A percentile compares a stretch with the other conserved stretches of the same genome.
These are phyloP conservation scores for Cerceris rybyensis DNA, from an alignment of 2,888 invertebrate genomes.

Conservation along the genomic window DNA sequence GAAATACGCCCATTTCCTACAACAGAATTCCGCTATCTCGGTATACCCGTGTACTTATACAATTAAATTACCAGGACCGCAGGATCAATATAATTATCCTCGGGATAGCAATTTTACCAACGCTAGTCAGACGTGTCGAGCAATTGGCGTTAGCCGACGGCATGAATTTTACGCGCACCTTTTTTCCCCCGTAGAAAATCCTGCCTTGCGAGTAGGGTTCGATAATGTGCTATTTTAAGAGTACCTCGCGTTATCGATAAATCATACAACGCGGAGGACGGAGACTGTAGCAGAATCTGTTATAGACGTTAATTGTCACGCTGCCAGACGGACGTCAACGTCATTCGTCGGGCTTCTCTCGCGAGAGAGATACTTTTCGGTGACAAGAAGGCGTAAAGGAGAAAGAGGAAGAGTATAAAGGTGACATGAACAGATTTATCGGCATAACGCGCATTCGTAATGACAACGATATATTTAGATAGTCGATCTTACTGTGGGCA, in stretches of 20 bases:
- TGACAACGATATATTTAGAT: conserved; percentile 54
- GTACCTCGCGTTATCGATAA: background rate
- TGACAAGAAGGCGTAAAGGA: conserved; percentile 34
- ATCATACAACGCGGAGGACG: conserved; percentile 22
- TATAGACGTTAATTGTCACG: conserved; percentile 57
- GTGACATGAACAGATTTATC: conserved; percentile 56
- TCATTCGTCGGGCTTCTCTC: conserved; percentile 35
- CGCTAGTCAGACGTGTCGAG: background rate
- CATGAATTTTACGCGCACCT: background rate
- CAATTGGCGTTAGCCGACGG: background rate
- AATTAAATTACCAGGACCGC: conserved; percentile 19
- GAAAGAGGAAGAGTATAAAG: conserved; percentile 44
- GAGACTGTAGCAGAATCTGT: conserved; percentile 19
- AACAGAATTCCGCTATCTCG: background rate
- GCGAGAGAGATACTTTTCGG: conserved; percentile 11
- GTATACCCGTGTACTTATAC: conserved; percentile 13
- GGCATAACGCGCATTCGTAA: conserved; percentile 30
- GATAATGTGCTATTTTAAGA: background rate
- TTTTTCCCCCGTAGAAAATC: background rate
- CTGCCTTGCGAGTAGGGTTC: background rate
- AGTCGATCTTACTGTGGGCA: conserved; percentile 42
- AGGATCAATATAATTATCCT: conserved; percentile 7
- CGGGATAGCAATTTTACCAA: conserved; percentile 15
- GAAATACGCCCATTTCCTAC: conserved; percentile 54
- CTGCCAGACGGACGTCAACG: conserved; percentile 50